Conservation (phyloP, 2,113 vertebrate genomes). For the Probosciger aterrimus region DNA sequence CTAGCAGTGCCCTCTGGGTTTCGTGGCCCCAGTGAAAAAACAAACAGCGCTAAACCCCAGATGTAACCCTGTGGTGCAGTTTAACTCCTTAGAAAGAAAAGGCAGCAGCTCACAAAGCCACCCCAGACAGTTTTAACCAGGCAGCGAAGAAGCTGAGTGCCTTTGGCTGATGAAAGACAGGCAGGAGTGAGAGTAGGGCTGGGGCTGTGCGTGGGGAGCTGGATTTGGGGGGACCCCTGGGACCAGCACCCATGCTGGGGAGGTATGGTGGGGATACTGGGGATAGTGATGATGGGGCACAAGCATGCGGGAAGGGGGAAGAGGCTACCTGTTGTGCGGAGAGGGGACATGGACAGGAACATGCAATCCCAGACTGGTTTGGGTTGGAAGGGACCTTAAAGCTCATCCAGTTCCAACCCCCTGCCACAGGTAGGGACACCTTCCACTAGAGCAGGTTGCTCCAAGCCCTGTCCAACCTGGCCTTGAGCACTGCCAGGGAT, state of each 20-base stretch:
- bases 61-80: not conserved
- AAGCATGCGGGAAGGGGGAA: not conserved
- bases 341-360: not conserved
- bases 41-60: not conserved
- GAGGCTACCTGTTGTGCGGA: not conserved
- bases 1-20: not conserved
- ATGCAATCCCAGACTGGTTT: not conserved
- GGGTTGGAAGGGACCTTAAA: not conserved
- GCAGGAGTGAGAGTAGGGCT: not conserved
- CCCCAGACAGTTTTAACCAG: rapidly evolving
- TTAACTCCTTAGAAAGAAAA: not conserved
- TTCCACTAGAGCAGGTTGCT: not conserved
- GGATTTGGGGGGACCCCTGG: not conserved
- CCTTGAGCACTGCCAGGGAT: not conserved
- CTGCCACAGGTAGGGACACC: not conserved
- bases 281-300: too few species aligned
- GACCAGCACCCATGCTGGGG: not conserved
- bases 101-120: not conserved
- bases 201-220: not conserved
- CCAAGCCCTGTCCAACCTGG: not conserved
- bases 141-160: not conserved
- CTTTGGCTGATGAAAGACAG: not conserved
- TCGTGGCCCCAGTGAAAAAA: not conserved
- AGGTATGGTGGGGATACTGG: not conserved
- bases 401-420: not conserved